These are phyloP conservation scores for Petrocephalus zakoni DNA, from an alignment of 2,113 vertebrate species.

Conservation along the genomic window DNA sequence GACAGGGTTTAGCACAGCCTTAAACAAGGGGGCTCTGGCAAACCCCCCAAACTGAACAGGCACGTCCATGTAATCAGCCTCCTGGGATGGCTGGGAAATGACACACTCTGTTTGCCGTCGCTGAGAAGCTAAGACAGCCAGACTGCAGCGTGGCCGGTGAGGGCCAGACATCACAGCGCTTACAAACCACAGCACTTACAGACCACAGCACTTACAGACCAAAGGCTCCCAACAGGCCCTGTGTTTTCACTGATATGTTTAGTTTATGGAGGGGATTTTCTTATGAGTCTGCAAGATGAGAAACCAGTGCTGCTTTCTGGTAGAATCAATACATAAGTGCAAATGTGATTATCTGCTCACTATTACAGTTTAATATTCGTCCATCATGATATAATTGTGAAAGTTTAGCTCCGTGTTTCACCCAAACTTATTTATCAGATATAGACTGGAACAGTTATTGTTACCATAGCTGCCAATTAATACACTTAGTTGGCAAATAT, in stretches of 20 bases:
- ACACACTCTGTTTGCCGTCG: background rate
- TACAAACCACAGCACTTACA: background rate
- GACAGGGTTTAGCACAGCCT: background rate
- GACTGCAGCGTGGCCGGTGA: background rate
- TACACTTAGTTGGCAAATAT: constrained; percentile 29
- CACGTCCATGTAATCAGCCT: background rate
- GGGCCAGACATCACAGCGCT: background rate
- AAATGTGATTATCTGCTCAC: background rate
- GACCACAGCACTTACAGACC: background rate
- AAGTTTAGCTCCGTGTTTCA: background rate
- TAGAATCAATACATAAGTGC: background rate
- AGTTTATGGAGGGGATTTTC: background rate
- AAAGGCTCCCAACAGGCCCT: background rate
- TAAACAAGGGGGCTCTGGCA: background rate
- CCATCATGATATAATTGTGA: background rate
- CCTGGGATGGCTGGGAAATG: background rate
- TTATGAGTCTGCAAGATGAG: background rate
- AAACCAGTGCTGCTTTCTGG: background rate
- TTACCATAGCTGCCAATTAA: background rate
- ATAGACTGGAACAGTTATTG: background rate
- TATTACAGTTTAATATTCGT: background rate
- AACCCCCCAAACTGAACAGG: background rate
- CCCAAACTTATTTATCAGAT: background rate
- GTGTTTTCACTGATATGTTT: background rate
- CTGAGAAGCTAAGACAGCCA: background rate